These are phyloP conservation scores for Prostheceraeus crozeri DNA, from an alignment of 2,888 invertebrate genomes.

Conservation along the genomic window DNA sequence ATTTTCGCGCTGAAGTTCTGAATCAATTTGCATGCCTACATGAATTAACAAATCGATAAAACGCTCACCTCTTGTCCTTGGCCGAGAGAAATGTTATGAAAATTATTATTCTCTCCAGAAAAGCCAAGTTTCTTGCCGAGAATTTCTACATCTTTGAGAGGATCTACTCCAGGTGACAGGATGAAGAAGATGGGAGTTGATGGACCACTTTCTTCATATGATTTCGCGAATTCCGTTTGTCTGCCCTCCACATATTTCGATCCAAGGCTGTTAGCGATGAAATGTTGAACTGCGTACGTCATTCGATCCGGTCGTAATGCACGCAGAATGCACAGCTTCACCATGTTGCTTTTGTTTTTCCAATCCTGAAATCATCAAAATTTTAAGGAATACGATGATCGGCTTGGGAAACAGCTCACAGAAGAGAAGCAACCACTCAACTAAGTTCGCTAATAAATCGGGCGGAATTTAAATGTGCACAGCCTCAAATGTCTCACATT, in stretches of 20 bases:
- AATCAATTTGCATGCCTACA: too few species aligned
- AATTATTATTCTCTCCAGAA: constrained; percentile 28
- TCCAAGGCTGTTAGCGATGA: constrained; percentile 35
- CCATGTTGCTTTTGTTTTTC: constrained; percentile 37
- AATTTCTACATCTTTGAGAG: constrained; percentile 39
- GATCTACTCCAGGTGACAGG: constrained; percentile 40
- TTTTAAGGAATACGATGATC: too few species aligned
- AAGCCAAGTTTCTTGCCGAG: constrained; percentile 36
- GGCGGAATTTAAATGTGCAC: too few species aligned
- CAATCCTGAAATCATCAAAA: too few species aligned
- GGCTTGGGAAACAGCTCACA: too few species aligned
- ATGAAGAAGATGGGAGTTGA: constrained; percentile 39
- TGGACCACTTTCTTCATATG: constrained; percentile 34
- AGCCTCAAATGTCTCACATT: too few species aligned
- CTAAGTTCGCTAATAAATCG: too few species aligned
- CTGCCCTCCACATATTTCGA: constrained; percentile 36
- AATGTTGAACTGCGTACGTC: constrained; percentile 38
- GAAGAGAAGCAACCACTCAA: too few species aligned
- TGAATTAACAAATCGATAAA: too few species aligned
- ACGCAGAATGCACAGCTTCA: constrained; percentile 39
- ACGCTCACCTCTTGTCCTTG: constrained; percentile 37
- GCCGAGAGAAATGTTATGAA: constrained; percentile 40
- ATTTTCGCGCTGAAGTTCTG: too few species aligned
- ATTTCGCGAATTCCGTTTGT: constrained; percentile 34
- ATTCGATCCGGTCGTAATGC: constrained; percentile 40